Conservation (phyloP, 2,888 invertebrate genomes). For the Tenodera sinensis region DNA sequence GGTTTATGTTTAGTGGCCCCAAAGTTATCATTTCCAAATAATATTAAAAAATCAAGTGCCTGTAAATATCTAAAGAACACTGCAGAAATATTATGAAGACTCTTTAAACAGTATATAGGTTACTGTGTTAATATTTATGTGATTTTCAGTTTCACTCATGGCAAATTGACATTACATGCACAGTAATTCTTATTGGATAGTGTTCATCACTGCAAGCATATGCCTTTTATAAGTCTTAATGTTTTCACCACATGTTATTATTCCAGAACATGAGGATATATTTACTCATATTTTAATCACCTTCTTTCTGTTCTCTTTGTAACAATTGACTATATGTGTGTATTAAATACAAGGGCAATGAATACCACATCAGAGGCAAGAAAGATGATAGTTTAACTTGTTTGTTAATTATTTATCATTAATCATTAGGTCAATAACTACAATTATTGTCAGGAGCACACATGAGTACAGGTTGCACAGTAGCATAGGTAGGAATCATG, state of each 20-base stretch:
- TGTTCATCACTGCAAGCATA: neutral
- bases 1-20: neutral
- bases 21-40: neutral
- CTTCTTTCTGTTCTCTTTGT: neutral
- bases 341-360: neutral
- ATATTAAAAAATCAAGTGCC: neutral
- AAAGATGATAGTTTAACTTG: neutral
- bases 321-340: neutral
- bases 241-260: neutral
- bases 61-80: neutral
- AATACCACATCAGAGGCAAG: neutral
- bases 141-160: neutral
- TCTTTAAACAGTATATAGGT: neutral
- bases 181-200: neutral
- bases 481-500: too few species aligned
- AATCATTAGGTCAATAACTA: neutral
- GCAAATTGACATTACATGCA: neutral
- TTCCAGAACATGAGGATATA: neutral
- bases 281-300: neutral
- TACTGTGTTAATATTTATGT: neutral
- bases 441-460: neutral
- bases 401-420: neutral
- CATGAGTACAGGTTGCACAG: too few species aligned
- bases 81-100: neutral
- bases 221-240: neutral